A percentile compares a stretch with the other conserved stretches of the same genome.
phyloP scores from a whole-genome alignment of 2,113 vertebrate genomes.

The Speoplatyrhinus poulsoni region DNA sequence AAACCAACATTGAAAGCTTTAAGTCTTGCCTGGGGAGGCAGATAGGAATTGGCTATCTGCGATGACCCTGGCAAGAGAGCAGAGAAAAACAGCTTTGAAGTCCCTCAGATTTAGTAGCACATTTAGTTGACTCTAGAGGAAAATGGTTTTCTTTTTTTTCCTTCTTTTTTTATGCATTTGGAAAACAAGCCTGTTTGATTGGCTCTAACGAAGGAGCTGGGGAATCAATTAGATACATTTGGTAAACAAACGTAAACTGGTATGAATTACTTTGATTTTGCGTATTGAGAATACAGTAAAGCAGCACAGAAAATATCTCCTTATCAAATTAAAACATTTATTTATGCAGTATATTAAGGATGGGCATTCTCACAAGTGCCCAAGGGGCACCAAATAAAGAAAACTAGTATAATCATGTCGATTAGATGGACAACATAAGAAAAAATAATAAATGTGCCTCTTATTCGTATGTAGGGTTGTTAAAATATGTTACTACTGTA shows the following conservation, averaged over 20 bases:
- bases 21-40: slow-evolving; percentile 75
- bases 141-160: slow-evolving; percentile 1
- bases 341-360: too few species aligned
- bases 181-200: slow-evolving; percentile 28
- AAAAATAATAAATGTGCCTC: too few species aligned
- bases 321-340: too few species aligned
- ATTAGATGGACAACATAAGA: background rate
- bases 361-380: too few species aligned
- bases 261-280: slow-evolving; percentile 2
- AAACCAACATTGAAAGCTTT: slow-evolving; percentile 65
- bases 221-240: slow-evolving; percentile 35
- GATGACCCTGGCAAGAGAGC: slow-evolving; percentile 78
- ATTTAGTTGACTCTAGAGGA: slow-evolving; percentile 45
- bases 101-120: slow-evolving; percentile 55
- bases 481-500: background rate
- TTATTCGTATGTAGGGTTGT: too few species aligned
- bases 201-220: slow-evolving; percentile 13
- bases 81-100: slow-evolving; percentile 74
- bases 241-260: slow-evolving; percentile 22
- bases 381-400: too few species aligned
- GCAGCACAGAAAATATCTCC: background rate
- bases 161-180: slow-evolving; percentile 10
- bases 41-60: slow-evolving; percentile 74
- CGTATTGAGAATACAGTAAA: slow-evolving; percentile 4
- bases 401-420: too few species aligned